Conservation (phyloP, 2,113 vertebrate species). For the Pipa parva region DNA sequence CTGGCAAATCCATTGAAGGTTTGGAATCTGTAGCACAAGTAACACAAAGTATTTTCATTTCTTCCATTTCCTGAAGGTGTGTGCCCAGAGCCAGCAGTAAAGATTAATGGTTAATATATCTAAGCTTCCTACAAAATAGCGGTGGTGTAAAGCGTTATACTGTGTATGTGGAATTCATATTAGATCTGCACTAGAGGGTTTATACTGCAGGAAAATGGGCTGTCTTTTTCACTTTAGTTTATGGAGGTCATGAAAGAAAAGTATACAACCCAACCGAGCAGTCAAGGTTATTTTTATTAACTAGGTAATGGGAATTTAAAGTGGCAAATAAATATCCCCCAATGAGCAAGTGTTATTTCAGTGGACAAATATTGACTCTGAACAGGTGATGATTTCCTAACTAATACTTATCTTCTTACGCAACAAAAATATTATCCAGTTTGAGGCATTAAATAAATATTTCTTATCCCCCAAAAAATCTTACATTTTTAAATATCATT, state of each 20-base stretch:
- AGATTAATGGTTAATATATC: not conserved
- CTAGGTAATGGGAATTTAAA: conserved; percentile 12
- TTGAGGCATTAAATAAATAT: too few relatives aligned
- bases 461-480: too few relatives aligned
- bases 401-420: not conserved
- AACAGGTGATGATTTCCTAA: not conserved
- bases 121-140: not conserved
- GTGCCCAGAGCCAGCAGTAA: not conserved
- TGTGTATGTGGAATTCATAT: not conserved
- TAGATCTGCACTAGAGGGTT: not conserved
- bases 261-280: not conserved
- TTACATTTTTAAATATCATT: too few relatives aligned
- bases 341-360: not conserved
- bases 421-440: too few relatives aligned
- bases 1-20: not conserved
- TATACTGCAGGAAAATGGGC: conserved; percentile 1
- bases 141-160: not conserved
- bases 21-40: not conserved
- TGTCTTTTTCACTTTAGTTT: conserved; percentile 13
- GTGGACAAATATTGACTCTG: not conserved
- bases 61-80: not conserved
- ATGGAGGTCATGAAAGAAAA: conserved; percentile 14
- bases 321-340: conserved; percentile 6
- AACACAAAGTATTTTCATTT: not conserved
- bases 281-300: conserved; percentile 23